Conservation (phyloP, 2,888 invertebrate species). For the Acleris emargana region DNA sequence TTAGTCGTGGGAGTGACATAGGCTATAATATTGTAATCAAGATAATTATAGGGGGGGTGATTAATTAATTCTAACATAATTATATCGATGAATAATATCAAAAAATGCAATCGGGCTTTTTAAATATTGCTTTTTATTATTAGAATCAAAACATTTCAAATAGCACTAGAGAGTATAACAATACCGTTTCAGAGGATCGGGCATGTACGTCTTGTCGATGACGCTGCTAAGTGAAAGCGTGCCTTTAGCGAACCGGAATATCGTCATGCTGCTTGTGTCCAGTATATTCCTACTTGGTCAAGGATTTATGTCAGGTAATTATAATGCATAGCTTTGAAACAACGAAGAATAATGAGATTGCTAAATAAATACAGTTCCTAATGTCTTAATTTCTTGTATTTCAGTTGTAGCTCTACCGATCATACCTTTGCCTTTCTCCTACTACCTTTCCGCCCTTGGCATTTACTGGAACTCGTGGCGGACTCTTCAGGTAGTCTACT, state of each 20-base stretch:
- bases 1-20: no score
- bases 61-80: no score
- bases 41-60: no score
- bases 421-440: constrained; percentile 80
- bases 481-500: constrained; percentile 85
- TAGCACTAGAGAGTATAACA: no score
- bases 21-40: no score
- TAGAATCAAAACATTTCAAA: no score
- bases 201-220: constrained; percentile 58
- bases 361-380: not conserved
- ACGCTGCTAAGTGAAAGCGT: constrained; percentile 62
- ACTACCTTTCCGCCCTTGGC: constrained; percentile 64
- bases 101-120: no score
- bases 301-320: constrained; percentile 62
- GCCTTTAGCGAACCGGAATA: constrained; percentile 56
- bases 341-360: no score
- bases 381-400: constrained; percentile 36
- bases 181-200: constrained; percentile 51
- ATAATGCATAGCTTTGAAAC: not conserved
- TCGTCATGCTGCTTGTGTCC: constrained; percentile 56
- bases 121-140: no score
- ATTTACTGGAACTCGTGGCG: constrained; percentile 88
- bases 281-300: constrained; percentile 60
- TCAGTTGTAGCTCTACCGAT: constrained; percentile 86
- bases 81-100: no score